phyloP scores from a whole-genome alignment of 2,113 vertebrate genomes.

The Burhinus bistriatus region DNA sequence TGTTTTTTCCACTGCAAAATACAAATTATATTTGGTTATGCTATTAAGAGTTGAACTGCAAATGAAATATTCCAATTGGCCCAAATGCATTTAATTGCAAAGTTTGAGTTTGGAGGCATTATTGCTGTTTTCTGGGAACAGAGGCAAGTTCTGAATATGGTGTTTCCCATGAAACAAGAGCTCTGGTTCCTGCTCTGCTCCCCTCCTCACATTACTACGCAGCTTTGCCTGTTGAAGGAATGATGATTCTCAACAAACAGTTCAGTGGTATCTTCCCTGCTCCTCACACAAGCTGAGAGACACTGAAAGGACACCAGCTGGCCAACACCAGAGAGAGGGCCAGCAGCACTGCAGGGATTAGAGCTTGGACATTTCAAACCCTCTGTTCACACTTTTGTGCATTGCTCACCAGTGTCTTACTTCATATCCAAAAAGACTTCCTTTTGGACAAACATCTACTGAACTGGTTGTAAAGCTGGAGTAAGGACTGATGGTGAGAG shows the following conservation, averaged over 20 bases:
- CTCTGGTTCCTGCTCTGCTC: not conserved
- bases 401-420: not conserved
- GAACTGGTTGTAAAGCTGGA: not conserved
- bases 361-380: not conserved
- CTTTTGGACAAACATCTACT: not conserved
- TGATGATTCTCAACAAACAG: not conserved
- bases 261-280: not conserved
- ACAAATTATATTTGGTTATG: not conserved
- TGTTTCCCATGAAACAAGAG: not conserved
- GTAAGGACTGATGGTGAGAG: rapidly evolving
- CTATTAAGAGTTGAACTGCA: not conserved
- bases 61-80: not conserved
- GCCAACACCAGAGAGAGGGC: not conserved
- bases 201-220: not conserved
- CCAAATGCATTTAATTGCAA: not conserved
- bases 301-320: not conserved
- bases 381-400: not conserved
- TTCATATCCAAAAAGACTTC: not conserved
- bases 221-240: not conserved
- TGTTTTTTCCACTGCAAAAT: not conserved
- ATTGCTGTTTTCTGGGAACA: not conserved
- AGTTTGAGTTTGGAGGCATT: not conserved
- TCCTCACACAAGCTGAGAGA: not conserved
- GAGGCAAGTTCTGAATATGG: not conserved
- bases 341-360: not conserved